These are phyloP conservation scores for Andrena hattorfiana DNA, from an alignment of 2,888 invertebrate species.

Conservation along the genomic window DNA sequence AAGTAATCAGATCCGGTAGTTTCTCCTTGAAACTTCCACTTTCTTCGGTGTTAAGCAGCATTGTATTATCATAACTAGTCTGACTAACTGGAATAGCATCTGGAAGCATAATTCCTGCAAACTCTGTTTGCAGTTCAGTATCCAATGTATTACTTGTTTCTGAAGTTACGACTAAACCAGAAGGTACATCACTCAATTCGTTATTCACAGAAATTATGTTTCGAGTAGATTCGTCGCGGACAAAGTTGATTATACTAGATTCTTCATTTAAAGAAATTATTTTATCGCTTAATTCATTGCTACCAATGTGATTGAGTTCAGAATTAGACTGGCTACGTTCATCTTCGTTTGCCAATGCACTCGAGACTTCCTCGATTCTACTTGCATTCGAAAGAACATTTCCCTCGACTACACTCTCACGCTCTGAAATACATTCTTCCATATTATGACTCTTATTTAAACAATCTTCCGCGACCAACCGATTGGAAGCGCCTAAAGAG, in stretches of 20 bases:
- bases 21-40: slow-evolving; percentile 60
- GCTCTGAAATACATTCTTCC: slow-evolving; percentile 41
- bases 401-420: slow-evolving; percentile 46
- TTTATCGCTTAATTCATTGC: slow-evolving; percentile 2
- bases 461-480: slow-evolving; percentile 1
- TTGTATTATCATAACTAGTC: slow-evolving; percentile 47
- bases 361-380: background rate
- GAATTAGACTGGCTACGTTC: background rate
- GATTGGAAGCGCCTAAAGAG: slow-evolving; percentile 8
- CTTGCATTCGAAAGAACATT: slow-evolving; percentile 18
- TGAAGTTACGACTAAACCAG: slow-evolving; percentile 1
- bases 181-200: slow-evolving; percentile 13
- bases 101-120: slow-evolving; percentile 67
- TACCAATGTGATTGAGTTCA: background rate
- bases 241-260: background rate
- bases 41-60: slow-evolving; percentile 39
- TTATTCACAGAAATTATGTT: slow-evolving; percentile 4
- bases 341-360: background rate
- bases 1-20: slow-evolving; percentile 79
- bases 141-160: slow-evolving; percentile 31
- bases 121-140: slow-evolving; percentile 45
- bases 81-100: slow-evolving; percentile 65
- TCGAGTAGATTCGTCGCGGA: background rate
- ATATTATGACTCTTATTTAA: background rate
- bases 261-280: background rate